Percentiles rank a stretch among this genome's conserved stretches.
Evolutionary conservation across 2,113 vertebrate genomes (phyloP).

Genomic region (Boulengeromyrus knoepffleri): DNA sequence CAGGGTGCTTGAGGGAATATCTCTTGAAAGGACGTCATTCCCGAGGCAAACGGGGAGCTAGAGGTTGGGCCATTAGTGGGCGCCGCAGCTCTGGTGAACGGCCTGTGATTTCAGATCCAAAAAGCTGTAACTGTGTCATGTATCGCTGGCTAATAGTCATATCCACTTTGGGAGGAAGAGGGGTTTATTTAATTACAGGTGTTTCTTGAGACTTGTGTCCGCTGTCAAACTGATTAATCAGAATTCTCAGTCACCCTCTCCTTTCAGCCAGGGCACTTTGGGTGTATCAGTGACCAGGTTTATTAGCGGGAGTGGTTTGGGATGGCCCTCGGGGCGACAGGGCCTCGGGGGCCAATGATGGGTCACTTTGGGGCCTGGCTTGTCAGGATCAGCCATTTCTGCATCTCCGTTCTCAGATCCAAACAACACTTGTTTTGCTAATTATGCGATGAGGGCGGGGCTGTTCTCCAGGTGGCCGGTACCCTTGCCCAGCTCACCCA

Average conservation of each 20-base stretch:
- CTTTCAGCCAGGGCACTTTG: conserved; percentile 12
- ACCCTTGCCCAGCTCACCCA: background rate
- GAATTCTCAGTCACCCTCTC: conserved; percentile 22
- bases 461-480: background rate
- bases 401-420: background rate
- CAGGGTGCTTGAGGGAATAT: conserved; percentile 61
- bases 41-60: conserved; percentile 62
- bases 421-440: background rate
- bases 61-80: conserved; percentile 49
- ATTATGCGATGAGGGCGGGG: background rate
- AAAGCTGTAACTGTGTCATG: conserved; percentile 52
- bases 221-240: conserved; percentile 22
- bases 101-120: conserved; percentile 47
- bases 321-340: background rate
- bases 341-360: background rate
- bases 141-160: conserved; percentile 50
- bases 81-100: conserved; percentile 55
- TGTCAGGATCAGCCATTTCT: background rate
- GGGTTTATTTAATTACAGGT: conserved; percentile 36
- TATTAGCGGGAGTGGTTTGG: background rate
- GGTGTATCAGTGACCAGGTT: conserved; percentile 15
- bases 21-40: conserved; percentile 56
- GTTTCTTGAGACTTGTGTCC: conserved; percentile 24
- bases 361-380: background rate
- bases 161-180: conserved; percentile 28